Conservation (phyloP, 2,888 invertebrate species). For the Mythimna loreyi region DNA sequence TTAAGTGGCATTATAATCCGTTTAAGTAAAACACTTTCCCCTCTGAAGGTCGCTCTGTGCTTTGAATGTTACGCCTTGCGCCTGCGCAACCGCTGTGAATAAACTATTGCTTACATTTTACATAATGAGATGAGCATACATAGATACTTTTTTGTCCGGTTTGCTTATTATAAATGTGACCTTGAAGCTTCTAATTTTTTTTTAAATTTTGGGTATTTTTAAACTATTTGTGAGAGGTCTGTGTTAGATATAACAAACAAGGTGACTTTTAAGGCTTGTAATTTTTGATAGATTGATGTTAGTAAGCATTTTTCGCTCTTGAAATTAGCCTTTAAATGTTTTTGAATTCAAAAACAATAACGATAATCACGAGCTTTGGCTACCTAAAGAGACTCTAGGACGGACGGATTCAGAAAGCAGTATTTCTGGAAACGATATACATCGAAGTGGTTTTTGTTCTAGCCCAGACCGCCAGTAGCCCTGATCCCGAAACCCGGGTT, state of each 20-base stretch:
- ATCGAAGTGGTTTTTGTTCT: no score
- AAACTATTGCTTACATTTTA: conserved; percentile 58
- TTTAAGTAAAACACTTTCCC: conserved; percentile 85
- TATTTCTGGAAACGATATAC: no score
- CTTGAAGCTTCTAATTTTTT: conserved; percentile 33
- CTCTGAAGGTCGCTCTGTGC: conserved; percentile 81
- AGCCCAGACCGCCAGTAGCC: no score
- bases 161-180: conserved; percentile 28
- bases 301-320: no score
- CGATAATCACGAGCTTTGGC: no score
- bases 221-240: background rate
- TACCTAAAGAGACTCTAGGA: no score
- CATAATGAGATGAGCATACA: conserved; percentile 65
- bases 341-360: no score
- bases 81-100: conserved; percentile 70
- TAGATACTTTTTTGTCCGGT: conserved; percentile 17
- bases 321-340: no score
- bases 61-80: conserved; percentile 76
- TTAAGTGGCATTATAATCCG: conserved; percentile 74
- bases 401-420: no score
- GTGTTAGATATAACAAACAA: background rate
- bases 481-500: no score
- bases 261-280: background rate
- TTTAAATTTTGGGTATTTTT: conserved; percentile 4
- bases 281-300: no score